Base-by-base conservation (phyloP, 2,888 invertebrate species). In the Aromia moschata region DNA sequence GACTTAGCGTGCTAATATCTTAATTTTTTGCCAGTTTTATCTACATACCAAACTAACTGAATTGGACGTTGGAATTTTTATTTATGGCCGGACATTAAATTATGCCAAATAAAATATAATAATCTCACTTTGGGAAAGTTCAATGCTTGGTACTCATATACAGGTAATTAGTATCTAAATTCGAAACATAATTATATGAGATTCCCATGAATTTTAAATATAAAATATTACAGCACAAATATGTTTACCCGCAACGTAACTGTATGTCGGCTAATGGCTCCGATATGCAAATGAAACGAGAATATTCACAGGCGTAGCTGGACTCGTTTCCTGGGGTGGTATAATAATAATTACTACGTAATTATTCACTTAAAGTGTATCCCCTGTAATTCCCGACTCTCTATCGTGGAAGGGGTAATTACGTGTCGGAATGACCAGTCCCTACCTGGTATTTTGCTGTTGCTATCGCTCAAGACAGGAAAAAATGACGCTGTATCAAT, bases 281-380 rank as follows among this genome's bases (percentile, higher is more conserved):
- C 36, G 56, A 47, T 56, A 46, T 67, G 67, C 67, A 65, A 67
- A 67, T 67, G 57, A 62, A 65, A 62, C 53, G 61, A 53, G 51
- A 2, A 31, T 25, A 15, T 12, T 25, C 52, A 52, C 52, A 3
- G 41, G 41, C 41, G 41, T 40, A 25, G n/a, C 17, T 11, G 11
- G n/a, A 12, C 15, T 7, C 15, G n/a, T 38, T 38, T 20, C 25
- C 14, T n/a, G n/a, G 25, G 15, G 38, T 49, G 15, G 9, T 14
- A 25, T 37, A 12, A 17, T 15, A 30, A 40, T 25, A 38, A 37
- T 49, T 15, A 16, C 18, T 25, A 5, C 25, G 7, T 25, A 14
- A 43, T 20, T 11, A 25, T 41, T 1, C 41, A 18, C 20, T 41
- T 20, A 41, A 41, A 33, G 11, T 2, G 7, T 7, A 33, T n/a